Percentiles rank a stretch among this genome's conserved stretches.
Evolutionary conservation across 2,888 invertebrate genomes (phyloP).

Genomic region (Meteorus cinctellus): DNA sequence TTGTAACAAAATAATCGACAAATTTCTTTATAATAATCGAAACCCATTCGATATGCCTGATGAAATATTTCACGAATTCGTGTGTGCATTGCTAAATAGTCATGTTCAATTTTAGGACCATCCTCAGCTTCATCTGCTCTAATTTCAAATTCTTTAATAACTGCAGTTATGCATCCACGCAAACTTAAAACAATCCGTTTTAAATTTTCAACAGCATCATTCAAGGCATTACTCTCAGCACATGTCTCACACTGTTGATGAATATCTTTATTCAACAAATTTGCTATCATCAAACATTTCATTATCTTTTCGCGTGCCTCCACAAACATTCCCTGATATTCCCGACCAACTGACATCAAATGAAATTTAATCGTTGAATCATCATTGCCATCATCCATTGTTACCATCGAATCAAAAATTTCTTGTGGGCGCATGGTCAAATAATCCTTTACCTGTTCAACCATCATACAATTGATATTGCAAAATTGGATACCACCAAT

Average conservation of each 20-base stretch:
- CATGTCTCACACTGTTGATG: slow-evolving; percentile 75
- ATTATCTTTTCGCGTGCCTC: slow-evolving; percentile 86
- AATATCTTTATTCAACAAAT: slow-evolving; percentile 82
- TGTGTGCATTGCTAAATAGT: slow-evolving; percentile 78
- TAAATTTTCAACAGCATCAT: slow-evolving; percentile 76
- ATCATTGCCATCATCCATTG: slow-evolving; percentile 50
- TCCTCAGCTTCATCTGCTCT: slow-evolving; percentile 75
- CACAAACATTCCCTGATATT: slow-evolving; percentile 86
- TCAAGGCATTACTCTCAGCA: slow-evolving; percentile 76
- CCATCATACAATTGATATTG: slow-evolving; percentile 75
- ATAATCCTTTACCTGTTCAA: slow-evolving; percentile 75
- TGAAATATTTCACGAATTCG: slow-evolving; percentile 85
- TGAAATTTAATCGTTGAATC: slow-evolving; percentile 72
- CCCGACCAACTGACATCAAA: slow-evolving; percentile 81
- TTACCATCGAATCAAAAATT: slow-evolving; percentile 60
- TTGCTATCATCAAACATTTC: slow-evolving; percentile 88
- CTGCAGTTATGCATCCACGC: slow-evolving; percentile 76
- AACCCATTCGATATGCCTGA: slow-evolving; percentile 92
- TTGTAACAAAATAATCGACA: slow-evolving; percentile 77
- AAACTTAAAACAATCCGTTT: slow-evolving; percentile 77
- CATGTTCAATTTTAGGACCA: slow-evolving; percentile 75
- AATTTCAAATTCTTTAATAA: slow-evolving; percentile 77
- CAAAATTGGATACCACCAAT: slow-evolving; percentile 86
- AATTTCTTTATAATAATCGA: slow-evolving; percentile 88
- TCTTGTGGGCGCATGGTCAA: slow-evolving; percentile 71